Conservation (phyloP, 92 coral and sea anemone genomes). For the Micromussa lordhowensis region DNA sequence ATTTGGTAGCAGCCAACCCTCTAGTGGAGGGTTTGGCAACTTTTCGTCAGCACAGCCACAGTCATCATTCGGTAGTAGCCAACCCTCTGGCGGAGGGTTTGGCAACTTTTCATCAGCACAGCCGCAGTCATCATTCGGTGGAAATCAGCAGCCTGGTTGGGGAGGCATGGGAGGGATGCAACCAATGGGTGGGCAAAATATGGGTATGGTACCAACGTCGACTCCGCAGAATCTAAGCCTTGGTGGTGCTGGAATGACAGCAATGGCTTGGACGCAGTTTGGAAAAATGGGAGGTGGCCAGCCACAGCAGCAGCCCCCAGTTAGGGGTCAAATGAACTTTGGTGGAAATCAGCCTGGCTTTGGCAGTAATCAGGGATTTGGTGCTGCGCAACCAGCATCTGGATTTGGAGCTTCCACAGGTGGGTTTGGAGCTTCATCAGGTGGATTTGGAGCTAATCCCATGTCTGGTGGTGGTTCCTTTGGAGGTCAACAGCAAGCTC, state of each 20-base stretch:
- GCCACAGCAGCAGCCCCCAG: constrained; percentile 67
- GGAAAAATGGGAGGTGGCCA: constrained; percentile 86
- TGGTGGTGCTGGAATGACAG: constrained; percentile 97
- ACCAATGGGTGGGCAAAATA: constrained; percentile 56
- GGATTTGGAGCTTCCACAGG: too few species aligned
- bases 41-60: constrained; percentile 18
- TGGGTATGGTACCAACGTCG: constrained; percentile 68
- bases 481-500: constrained; percentile 58
- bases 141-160: constrained; percentile 33
- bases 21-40: constrained; percentile 38
- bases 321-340: constrained; percentile 73
- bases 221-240: constrained; percentile 84
- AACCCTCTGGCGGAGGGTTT: constrained; percentile 28
- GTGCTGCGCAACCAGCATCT: constrained; percentile 39
- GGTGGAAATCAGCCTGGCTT: constrained; percentile 65
- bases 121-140: constrained; percentile 31
- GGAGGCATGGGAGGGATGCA: constrained; percentile 40
- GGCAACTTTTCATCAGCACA: constrained; percentile 27
- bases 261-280: constrained; percentile 95
- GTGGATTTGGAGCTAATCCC: constrained; percentile 70
- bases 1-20: constrained; percentile 23
- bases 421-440: constrained; percentile 50
- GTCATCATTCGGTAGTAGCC: constrained; percentile 20
- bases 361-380: constrained; percentile 71
- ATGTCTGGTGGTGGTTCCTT: constrained; percentile 54